Base-by-base conservation (phyloP, 2,888 invertebrate genomes). In the Pocota personata region DNA sequence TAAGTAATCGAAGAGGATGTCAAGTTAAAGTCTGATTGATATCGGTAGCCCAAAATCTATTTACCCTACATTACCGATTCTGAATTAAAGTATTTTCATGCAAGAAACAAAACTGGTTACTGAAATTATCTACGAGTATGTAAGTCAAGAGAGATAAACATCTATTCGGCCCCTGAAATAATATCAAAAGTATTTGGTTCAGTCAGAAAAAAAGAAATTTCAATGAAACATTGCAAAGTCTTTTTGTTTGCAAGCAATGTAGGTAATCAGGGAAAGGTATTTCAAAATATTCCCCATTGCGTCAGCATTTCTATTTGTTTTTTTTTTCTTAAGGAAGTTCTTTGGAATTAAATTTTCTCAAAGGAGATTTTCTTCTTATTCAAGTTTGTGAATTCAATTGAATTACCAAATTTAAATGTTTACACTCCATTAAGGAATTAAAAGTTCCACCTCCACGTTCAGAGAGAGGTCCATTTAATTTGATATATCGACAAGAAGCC, bases 401-500 rank as follows among this genome's bases (percentile, higher is more conserved):
- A 83, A 83, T 75, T 76, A 69, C 82, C 55, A 67, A 83, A 77
- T 79, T 79, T 69, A 73, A 83, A 83, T 83, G 79, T 79, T 83
- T 79, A 79, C 83, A 83, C 83, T 79, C 83, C 83, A 83, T 83
- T 83, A 83, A 73, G 43, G 50, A 82, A 82, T 82, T 82, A 77
- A 64, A 78, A 78, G 43, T 64, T 60, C 8, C 37, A 19, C n/a
- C 40, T 16, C 6, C 40, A 5, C n/a, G 27, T 7, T 14, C n/a
- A 16, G 52, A 43, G 30, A 32, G 7, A 24, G 58, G 48, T 66
- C 60, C 43, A 76, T 82, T 76, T 48, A 82, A 82, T 82, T 82
- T 77, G 67, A 58, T 60, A 48, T 40, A 71, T 82, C 62, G 69
- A 71, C 67, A 30, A 71, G 77, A 77, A 82, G 82, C 77, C 82